A percentile compares a stretch with the other conserved stretches of the same genome.
phyloP scores from a whole-genome alignment of 2,797 vertebrate genomes.

The Hozukius guyotensis region DNA sequence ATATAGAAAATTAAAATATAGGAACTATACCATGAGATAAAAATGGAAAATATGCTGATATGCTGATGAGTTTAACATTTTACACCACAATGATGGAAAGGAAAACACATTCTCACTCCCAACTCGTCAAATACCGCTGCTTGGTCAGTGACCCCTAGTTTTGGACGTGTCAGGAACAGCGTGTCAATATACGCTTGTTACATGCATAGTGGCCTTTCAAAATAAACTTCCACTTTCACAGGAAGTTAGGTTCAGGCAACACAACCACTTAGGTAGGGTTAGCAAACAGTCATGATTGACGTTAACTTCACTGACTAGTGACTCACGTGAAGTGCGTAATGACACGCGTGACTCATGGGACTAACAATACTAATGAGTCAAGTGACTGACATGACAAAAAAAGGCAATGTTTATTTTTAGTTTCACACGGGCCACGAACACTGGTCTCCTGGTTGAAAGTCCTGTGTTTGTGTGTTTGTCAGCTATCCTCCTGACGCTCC shows the following conservation, averaged over 20 bases:
- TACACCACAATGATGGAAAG: background rate
- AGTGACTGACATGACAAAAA: background rate
- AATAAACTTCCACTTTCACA: no score
- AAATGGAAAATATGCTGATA: no score
- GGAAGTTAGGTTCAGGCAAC: background rate
- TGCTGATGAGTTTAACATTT: background rate
- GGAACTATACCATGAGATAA: background rate
- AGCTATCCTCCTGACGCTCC: no score
- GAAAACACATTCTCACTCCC: background rate
- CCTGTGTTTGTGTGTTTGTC: background rate
- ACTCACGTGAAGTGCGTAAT: no score
- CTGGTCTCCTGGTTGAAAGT: background rate
- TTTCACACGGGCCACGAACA: fast-evolving
- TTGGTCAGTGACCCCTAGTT: no score
- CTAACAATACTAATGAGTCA: background rate
- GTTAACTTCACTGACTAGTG: background rate
- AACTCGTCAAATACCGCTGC: no score
- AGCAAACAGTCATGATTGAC: background rate
- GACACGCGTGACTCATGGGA: background rate
- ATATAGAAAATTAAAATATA: background rate
- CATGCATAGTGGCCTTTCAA: no score
- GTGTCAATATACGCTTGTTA: no score
- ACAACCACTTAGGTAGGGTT: background rate
- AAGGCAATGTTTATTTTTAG: background rate
- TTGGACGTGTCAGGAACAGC: no score